phyloP scores from a whole-genome alignment of 2,888 invertebrate species.

The Dynastes maya region DNA sequence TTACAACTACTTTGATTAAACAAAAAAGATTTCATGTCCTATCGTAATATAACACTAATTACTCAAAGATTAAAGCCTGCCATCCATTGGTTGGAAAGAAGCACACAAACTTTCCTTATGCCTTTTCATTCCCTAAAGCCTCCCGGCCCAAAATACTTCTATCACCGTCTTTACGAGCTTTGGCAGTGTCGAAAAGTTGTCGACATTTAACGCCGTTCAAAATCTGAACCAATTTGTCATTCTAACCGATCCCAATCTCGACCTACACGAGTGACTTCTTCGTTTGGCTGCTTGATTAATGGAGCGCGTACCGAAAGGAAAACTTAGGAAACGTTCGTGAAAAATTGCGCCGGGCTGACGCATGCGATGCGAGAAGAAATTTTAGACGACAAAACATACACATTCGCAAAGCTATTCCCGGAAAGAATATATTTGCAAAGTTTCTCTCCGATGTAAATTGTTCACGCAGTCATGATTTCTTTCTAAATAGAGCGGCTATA shows the following conservation, averaged over 20 bases:
- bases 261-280: slow-evolving; percentile 60
- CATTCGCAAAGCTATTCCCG: slow-evolving; percentile 4
- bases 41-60: no score
- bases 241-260: slow-evolving; percentile 62
- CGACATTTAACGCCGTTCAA: slow-evolving; percentile 39
- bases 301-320: slow-evolving; percentile 58
- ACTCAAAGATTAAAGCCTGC: no score
- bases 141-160: neutral
- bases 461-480: neutral
- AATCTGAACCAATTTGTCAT: slow-evolving; percentile 62
- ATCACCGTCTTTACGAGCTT: slow-evolving; percentile 15
- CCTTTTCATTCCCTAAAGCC: neutral
- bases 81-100: no score
- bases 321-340: slow-evolving; percentile 57
- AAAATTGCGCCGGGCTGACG: slow-evolving; percentile 57
- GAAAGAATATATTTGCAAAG: slow-evolving; percentile 37
- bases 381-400: slow-evolving; percentile 37
- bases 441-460: slow-evolving; percentile 12
- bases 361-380: slow-evolving; percentile 25
- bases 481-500: neutral
- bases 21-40: no score
- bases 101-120: neutral
- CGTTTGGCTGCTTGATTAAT: slow-evolving; percentile 63
- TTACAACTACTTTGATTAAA: no score
- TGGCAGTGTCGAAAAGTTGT: slow-evolving; percentile 20